Base-by-base conservation (phyloP, 2,113 vertebrate species). In the Malurus cyaneus region DNA sequence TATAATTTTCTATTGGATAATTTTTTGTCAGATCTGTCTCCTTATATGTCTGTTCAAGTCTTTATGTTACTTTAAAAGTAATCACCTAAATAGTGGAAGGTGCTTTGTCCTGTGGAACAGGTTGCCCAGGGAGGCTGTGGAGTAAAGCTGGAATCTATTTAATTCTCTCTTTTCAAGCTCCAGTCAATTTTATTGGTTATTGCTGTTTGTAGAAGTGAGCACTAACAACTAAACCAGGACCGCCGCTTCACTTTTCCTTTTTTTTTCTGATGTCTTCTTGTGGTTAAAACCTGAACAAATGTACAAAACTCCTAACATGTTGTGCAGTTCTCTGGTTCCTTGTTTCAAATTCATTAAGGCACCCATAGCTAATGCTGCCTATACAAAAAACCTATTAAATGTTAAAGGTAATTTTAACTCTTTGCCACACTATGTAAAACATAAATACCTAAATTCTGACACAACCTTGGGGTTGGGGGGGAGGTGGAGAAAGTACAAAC, bases 381-480 rank as follows among this genome's bases (percentile, higher is more conserved):
- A n/a, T 36, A 57, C 14, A 67, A 53, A 61, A 76, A 89, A 67
- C 46, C 36, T 61, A 1, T 72, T 76, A 46, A 76, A 53, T 2
- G n/a, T 86, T 87, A 65, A 81, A 49, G 81, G 50, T 64, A 52
- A 25, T 62, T 90, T 73, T 25, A 64, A 66, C 20, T 83, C 26
- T 80, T 76, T 92, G 53, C 9, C 18, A 26, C 18, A 26, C 23
- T 46, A 12, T 80, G 17, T 74, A 67, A 67, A 74, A 52, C 20
- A 8, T 18, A 54, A 19, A 19, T 47, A 59, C 28, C 29, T 47
- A 34, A 65, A 86, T 66, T 62, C 29, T 57, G 42, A 76, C 6
- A 61, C 12, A 76, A 1, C n/a, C 31, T 81, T 26, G 7, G 1
- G 9, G 7, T 39, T 39, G 5, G 1, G 5, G 32, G 0, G 0